phyloP scores from a whole-genome alignment of 2,888 invertebrate genomes.

The Acleris cristana region DNA sequence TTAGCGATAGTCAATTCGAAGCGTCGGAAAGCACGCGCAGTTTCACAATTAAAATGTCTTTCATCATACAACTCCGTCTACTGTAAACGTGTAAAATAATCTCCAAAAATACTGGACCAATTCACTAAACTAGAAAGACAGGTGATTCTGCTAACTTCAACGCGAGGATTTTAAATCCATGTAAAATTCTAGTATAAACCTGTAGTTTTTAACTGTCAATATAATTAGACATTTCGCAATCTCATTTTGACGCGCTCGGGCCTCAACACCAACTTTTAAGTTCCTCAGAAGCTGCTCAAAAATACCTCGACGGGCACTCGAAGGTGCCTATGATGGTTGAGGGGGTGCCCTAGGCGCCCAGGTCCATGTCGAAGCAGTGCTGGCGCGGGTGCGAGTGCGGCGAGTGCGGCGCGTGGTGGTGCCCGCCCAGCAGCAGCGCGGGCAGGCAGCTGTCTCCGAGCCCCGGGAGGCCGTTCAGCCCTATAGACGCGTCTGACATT shows the following conservation, averaged over 20 bases:
- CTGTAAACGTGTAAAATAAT: constrained; percentile 24
- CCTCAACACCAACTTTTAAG: not conserved
- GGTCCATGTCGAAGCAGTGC: no score
- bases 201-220: constrained; percentile 23
- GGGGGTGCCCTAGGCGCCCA: no score
- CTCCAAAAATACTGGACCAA: constrained; percentile 34
- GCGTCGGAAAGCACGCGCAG: not conserved
- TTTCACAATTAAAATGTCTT: not conserved
- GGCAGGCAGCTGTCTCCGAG: constrained; percentile 64
- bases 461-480: constrained; percentile 52
- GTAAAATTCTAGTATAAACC: constrained; percentile 1
- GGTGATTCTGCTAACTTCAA: not conserved
- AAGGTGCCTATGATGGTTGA: no score
- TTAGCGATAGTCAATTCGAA: constrained; percentile 26
- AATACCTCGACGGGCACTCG: not conserved
- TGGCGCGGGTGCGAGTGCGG: constrained; percentile 69
- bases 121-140: constrained; percentile 11
- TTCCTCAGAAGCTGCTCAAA: not conserved
- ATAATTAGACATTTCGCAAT: not conserved
- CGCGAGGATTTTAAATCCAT: not conserved
- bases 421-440: constrained; percentile 62
- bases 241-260: not conserved
- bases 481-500: constrained; percentile 53
- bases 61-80: constrained; percentile 22
- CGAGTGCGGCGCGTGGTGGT: constrained; percentile 75